Evolutionary conservation across 2,888 invertebrate species (phyloP).

Genomic region (Tuberolachnus salignus): DNA sequence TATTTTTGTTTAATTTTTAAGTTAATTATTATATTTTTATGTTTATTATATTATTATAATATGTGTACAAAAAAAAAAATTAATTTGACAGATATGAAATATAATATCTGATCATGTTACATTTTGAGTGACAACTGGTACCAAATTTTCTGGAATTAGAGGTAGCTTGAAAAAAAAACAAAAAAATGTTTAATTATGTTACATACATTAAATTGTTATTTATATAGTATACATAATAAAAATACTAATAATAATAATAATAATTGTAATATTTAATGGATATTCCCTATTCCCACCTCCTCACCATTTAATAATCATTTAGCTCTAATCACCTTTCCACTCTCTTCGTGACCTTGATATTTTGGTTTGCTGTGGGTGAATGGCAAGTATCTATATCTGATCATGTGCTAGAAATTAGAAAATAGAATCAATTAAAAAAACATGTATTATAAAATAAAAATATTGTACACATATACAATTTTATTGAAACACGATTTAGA

Average conservation of each 20-base stretch:
- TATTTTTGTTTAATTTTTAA: conserved; percentile 14
- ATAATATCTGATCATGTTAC: conserved; percentile 47
- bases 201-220: not conserved
- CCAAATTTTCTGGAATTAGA: conserved; percentile 40
- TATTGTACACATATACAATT: no score
- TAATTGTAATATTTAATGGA: conserved; percentile 17
- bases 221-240: not conserved
- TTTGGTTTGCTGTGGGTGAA: conserved; percentile 98
- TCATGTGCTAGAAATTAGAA: conserved; percentile 84
- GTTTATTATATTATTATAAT: not conserved
- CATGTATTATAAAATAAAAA: no score
- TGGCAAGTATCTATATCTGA: conserved; percentile 97
- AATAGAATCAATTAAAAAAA: not conserved
- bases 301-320: conserved; percentile 59
- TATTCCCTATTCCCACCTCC: conserved; percentile 46
- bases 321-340: conserved; percentile 61
- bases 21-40: conserved; percentile 6
- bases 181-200: conserved; percentile 12
- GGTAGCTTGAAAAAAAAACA: conserved; percentile 40
- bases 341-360: conserved; percentile 75
- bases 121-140: conserved; percentile 52
- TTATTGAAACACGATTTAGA: no score
- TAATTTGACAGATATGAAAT: conserved; percentile 40
- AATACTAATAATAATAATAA: not conserved
- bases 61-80: conserved; percentile 52